Base-by-base conservation (phyloP, 2,888 invertebrate genomes). In the Tipula helvola region DNA sequence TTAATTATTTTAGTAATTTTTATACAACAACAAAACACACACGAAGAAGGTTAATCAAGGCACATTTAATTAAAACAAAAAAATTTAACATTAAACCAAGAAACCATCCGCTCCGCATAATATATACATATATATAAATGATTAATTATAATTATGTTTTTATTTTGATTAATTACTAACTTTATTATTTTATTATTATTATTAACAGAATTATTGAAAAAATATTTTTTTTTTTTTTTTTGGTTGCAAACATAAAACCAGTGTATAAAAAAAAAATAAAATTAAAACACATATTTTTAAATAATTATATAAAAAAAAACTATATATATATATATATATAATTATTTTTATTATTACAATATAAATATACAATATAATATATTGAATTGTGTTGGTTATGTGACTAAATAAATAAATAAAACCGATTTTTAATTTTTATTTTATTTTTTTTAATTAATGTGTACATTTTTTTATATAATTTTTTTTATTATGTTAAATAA, bases 171-270 rank as follows among this genome's bases (percentile, higher is more conserved):
- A 71, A 71, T 18, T 71, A 71, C 71, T 71, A 71, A 71, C 71
- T 28, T 71, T 28, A 71, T 71, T 71, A 28, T 52, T n/a, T 47
- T 47, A 47, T 47, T 47, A 28, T 47, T 47, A 47, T 57, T 57
- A 8, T 57, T 57, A 57, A 57, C 16, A 57, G 47, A 47, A 52
- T 52, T n/a, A 52, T 52, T 52, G 52, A 52, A 28, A 5, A 52
- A 39, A 28, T 28, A 28, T 28, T 28, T 28, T 28, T 28, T 28
- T 28, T 28, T 71, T 71, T 71, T 71, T 71, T 71, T 71, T 71
- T 71, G 71, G 71, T 71, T 71, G 71, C 71, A 71, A 71, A 71
- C 71, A 71, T 71, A 71, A 71, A 71, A 71, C 71, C 71, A 71
- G 71, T 71, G 71, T 71, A 71, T 71, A 71, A 28, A 28, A 71